A percentile compares a stretch with the other conserved stretches of the same genome.
phyloP scores from a whole-genome alignment of 2,888 invertebrate species.

The Synergus itoensis region DNA sequence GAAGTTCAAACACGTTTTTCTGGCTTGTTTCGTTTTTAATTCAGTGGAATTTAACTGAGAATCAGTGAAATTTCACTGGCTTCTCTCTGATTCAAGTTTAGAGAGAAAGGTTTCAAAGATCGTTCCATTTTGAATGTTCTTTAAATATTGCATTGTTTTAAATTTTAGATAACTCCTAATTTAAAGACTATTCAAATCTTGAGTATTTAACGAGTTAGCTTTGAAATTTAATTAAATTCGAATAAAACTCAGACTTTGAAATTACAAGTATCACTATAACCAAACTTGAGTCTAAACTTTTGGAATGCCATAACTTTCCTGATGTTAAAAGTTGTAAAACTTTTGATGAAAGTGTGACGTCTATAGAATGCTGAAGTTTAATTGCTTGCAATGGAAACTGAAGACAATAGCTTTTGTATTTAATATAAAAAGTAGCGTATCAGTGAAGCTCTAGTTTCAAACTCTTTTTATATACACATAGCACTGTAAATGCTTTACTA shows the following conservation, averaged over 20 bases:
- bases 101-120: no score
- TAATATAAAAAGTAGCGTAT: constrained; percentile 1
- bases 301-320: constrained; percentile 6
- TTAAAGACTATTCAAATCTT: not conserved
- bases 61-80: no score
- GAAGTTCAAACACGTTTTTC: no score
- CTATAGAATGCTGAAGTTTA: constrained; percentile 15
- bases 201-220: not conserved
- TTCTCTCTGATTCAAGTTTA: no score
- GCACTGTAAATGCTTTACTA: constrained; percentile 8
- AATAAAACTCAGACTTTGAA: not conserved
- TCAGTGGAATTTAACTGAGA: no score
- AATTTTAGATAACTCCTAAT: not conserved
- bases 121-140: no score
- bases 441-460: not conserved
- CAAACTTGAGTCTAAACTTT: constrained; percentile 16
- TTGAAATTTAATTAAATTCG: not conserved
- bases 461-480: not conserved
- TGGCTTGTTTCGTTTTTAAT: no score
- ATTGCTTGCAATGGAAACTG: constrained; percentile 30
- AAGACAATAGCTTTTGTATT: constrained; percentile 32
- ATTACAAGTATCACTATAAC: not conserved
- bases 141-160: no score
- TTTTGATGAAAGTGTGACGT: constrained; percentile 30
- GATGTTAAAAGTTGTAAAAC: not conserved